These are phyloP conservation scores for Corvus moneduloides DNA, from an alignment of 2,113 vertebrate species.

Conservation along the genomic window DNA sequence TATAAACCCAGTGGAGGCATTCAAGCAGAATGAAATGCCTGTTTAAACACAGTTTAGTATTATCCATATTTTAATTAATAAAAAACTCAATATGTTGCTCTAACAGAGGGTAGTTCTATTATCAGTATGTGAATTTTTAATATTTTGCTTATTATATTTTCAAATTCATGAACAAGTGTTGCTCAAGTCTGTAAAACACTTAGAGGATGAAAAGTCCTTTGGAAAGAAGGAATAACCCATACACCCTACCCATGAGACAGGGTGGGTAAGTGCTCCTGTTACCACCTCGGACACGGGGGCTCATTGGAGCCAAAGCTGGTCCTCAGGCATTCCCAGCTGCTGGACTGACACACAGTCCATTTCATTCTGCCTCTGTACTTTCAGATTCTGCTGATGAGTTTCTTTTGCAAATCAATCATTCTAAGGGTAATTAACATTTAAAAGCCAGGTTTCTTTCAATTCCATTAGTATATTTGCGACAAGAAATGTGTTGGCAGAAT, in stretches of 20 bases:
- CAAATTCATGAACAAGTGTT: not conserved
- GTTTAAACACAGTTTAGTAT: conserved; percentile 14
- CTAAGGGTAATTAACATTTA: conserved; percentile 56
- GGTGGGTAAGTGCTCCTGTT: not conserved
- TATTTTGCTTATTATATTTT: conserved; percentile 15
- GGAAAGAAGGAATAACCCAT: not conserved
- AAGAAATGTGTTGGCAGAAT: conserved; percentile 69
- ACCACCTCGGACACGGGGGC: not conserved
- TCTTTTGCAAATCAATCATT: conserved; percentile 61
- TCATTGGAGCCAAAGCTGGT: not conserved
- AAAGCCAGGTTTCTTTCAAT: conserved; percentile 64
- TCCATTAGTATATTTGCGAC: conserved; percentile 57
- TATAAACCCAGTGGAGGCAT: not conserved
- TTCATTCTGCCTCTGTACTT: not conserved
- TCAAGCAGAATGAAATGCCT: not conserved
- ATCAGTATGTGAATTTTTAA: not conserved
- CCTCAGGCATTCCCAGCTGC: not conserved
- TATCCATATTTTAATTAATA: not conserved
- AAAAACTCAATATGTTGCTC: not conserved
- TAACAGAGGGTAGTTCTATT: not conserved
- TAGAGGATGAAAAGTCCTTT: not conserved
- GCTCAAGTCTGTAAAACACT: not conserved
- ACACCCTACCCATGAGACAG: not conserved
- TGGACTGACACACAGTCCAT: not conserved
- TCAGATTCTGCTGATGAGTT: conserved; percentile 36